Base-by-base conservation (phyloP, 2,797 vertebrate species). In the Cyprinodon diabolis region DNA sequence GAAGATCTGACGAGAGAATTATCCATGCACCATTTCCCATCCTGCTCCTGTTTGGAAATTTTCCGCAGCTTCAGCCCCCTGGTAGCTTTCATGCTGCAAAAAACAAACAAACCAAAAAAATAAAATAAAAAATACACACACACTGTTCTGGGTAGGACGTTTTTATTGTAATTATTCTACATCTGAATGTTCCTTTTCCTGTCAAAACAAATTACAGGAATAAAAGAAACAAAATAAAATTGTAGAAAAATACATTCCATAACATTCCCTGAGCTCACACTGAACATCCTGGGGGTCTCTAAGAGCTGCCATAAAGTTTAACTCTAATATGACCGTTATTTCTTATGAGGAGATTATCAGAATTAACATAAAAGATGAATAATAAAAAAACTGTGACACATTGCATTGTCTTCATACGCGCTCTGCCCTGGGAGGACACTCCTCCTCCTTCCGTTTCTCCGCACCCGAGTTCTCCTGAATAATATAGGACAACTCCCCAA, bases 1-100 rank as follows among this genome's bases (percentile, higher is more conserved):
- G 66, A 86, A 91, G 90, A 92, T 92, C 89, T 90, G 88, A 87
- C 78, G 91, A 85, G 85, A 88, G 90, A 92, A 92, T 94, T 93
- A 93, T 92, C 91, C 91, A 93, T 91, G 92, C 91, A 93, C 89
- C 91, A 93, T 94, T 93, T 93, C 91, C 90, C 87, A 86, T 80
- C 66, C 71, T 85, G 72, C 80, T 89, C 89, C 86, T 84, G 80
- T 86, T 89, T 86, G 85, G 84, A n/a, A 90, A 85, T 83, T 88
- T 83, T 86, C 87, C 87, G 89, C 92, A 90, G 84, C 74, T 90
- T 78, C 72, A 89, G 89, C 86, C 80, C 90, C 86, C 84, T 88
- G 68, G 25, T 87, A 87, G 87, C 86, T 86, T 89, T 87, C 88
- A 89, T 90, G 82, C 85, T 85, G 74, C 77, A 77, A 73, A 74